These are phyloP conservation scores for Leptoclinus maculatus DNA, from an alignment of 2,797 vertebrate genomes.

Conservation along the genomic window DNA sequence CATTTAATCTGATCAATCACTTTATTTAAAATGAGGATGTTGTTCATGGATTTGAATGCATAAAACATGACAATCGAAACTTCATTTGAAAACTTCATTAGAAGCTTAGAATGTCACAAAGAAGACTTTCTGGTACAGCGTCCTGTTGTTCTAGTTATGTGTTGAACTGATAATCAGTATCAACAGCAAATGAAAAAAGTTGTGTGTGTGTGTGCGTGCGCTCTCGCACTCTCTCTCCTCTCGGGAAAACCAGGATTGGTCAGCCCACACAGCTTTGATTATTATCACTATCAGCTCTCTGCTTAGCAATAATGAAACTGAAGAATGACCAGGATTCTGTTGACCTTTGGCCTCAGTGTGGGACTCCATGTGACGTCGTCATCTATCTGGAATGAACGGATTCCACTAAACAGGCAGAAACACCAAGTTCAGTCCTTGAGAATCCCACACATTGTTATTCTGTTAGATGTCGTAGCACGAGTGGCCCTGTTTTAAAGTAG, in stretches of 20 bases:
- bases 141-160: not conserved
- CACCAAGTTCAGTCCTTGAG: not conserved
- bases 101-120: not conserved
- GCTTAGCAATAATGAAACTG: not conserved
- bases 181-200: not conserved
- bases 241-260: not conserved
- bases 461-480: not conserved
- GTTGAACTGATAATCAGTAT: not conserved
- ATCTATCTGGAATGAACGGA: not conserved
- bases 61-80: not conserved
- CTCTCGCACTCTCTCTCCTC: no score
- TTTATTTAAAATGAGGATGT: not conserved
- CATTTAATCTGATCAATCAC: not conserved
- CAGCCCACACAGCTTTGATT: not conserved
- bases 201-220: not conserved
- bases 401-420: not conserved
- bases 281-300: slow-evolving; percentile 9
- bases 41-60: not conserved
- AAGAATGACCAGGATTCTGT: not conserved
- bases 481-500: not conserved
- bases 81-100: not conserved
- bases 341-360: slow-evolving; percentile 25
- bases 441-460: not conserved
- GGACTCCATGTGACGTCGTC: not conserved
- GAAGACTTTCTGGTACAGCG: not conserved